Conservation (phyloP, 2,113 vertebrate species). For the Neodon shergylaensis region DNA sequence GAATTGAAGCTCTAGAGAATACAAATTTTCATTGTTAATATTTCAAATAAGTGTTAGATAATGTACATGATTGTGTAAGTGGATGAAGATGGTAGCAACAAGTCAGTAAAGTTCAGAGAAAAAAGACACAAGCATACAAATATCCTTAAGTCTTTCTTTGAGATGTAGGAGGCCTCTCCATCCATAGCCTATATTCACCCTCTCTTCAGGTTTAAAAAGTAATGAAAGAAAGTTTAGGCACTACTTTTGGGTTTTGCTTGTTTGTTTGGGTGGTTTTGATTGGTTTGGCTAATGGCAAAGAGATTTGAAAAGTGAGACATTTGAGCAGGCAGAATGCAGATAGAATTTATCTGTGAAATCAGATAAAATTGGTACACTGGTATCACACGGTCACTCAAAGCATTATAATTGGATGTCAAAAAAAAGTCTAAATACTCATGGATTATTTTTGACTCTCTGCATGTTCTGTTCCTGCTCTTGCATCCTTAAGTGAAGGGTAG, state of each 20-base stretch:
- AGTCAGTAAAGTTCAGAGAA: neutral
- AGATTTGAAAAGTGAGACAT: neutral
- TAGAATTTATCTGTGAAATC: neutral
- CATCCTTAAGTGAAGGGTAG: neutral
- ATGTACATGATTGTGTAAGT: neutral
- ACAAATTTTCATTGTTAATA: neutral
- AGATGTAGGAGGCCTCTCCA: neutral
- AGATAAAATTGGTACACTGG: neutral
- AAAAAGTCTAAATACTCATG: neutral
- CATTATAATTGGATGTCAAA: neutral
- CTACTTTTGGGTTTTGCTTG: neutral
- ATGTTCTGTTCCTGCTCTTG: neutral
- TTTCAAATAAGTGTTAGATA: slow-evolving; percentile 14
- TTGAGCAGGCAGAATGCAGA: neutral
- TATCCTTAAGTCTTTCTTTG: neutral
- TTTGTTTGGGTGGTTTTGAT: neutral
- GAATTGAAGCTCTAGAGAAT: neutral
- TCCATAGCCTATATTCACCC: neutral
- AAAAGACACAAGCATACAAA: neutral
- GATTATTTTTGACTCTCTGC: neutral
- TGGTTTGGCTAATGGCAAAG: neutral
- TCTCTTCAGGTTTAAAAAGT: neutral
- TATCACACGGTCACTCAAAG: neutral
- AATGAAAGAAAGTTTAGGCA: neutral
- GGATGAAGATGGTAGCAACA: neutral